A percentile compares a stretch with the other conserved stretches of the same genome.
Evolutionary conservation across 1,140 invertebrate genomes (phyloP).

Genomic region (Dendrolimus punctatus): DNA sequence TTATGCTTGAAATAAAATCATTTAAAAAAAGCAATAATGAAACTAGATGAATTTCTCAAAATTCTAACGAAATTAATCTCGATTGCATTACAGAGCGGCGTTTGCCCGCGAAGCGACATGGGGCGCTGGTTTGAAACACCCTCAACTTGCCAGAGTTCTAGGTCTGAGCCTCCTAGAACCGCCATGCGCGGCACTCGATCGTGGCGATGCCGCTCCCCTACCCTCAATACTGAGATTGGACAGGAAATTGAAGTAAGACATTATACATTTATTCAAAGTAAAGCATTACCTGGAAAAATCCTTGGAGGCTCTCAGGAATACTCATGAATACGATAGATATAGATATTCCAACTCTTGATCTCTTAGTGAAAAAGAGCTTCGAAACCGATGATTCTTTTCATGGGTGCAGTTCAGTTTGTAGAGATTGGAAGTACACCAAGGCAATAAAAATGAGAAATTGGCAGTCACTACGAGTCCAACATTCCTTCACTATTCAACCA

Average conservation of each 20-base stretch:
- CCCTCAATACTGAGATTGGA: slow-evolving; percentile 77
- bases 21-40: background rate
- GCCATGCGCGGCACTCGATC: slow-evolving; percentile 88
- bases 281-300: too few species aligned
- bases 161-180: slow-evolving; percentile 89
- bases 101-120: slow-evolving; percentile 89
- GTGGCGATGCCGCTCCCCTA: slow-evolving; percentile 88
- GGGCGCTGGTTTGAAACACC: slow-evolving; percentile 85
- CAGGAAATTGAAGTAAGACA: slow-evolving; percentile 49
- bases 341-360: too few species aligned
- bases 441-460: too few species aligned
- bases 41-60: background rate
- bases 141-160: slow-evolving; percentile 87
- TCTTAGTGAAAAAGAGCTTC: too few species aligned
- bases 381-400: too few species aligned
- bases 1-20: too few species aligned
- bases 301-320: too few species aligned
- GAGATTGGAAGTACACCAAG: too few species aligned
- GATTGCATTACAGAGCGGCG: slow-evolving; percentile 76
- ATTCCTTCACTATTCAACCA: too few species aligned
- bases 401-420: too few species aligned
- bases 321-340: too few species aligned
- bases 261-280: slow-evolving; percentile 2
- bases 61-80: background rate
- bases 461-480: too few species aligned